Base-by-base conservation (phyloP, 2,113 vertebrate species). In the Panthera uncia region DNA sequence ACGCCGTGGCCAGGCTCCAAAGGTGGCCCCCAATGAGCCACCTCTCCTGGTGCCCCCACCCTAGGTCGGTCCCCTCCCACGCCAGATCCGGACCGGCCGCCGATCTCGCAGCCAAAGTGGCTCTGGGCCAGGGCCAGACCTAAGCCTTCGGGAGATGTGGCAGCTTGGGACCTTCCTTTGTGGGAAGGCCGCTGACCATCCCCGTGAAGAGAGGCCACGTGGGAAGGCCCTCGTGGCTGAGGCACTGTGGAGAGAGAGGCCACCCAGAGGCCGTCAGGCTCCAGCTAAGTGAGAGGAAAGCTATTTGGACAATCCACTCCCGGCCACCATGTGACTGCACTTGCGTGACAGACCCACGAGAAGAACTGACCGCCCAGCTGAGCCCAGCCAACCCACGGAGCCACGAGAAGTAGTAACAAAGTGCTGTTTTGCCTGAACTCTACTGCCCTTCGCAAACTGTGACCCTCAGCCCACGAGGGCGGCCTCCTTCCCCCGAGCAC, bases 41-140 rank as follows among this genome's bases (percentile, higher is more conserved):
- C 0, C 2, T 25, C 57, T 36, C 33, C 11, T 5, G 5, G 23
- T 5, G 3, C 18, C n/a, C 27, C 69, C 55, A 4, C 18, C 65
- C 29, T 71, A 0, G 25, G 4, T 33, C 11, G 25, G 63, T 63
- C 27, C 12, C 23, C 23, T 11, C 33, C 66, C 4, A 3, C 38
- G 1, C 68, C 4, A 14, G 10, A 21, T 36, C 38, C 21, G 38
- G 18, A 50, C 18, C 4, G 10, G 81, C 16, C 16, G 10, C n/a
- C 21, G 4, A 36, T 36, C 68, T 71, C 18, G 16, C 71, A 33
- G 36, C 38, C 29, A 19, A 76, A 33, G 52, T 16, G 87, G 4
- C 5, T 3, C n/a, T 8, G 68, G 7, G 21, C 33, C 2, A 36
- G 25, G 8, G 33, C 31, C 7, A 45, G 65, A 5, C 33, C 19